Evolutionary conservation across 53 echinoderm and acorn worm species (phyloP).

Genomic region (Henricia sp.): DNA sequence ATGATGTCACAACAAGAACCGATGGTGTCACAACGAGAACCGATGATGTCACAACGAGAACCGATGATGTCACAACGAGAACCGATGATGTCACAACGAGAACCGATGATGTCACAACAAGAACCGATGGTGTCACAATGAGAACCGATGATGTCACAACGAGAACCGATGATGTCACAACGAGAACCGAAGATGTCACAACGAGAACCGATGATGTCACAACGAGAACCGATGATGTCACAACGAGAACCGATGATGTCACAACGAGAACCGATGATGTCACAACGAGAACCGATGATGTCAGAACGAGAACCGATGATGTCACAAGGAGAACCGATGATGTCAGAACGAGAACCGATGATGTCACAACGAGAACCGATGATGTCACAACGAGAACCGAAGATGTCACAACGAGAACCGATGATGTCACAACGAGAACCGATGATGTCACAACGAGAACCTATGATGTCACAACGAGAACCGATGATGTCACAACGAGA

Average conservation of each 20-base stretch:
- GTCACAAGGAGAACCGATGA: neutral
- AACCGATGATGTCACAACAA: neutral
- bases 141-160: constrained; percentile 9
- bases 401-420: constrained; percentile 3
- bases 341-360: neutral
- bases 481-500: neutral
- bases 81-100: constrained; percentile 4
- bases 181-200: constrained; percentile 8
- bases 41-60: neutral
- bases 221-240: neutral
- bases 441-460: constrained; percentile 3
- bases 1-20: constrained; percentile 18
- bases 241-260: constrained; percentile 11
- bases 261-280: neutral
- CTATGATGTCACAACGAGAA: neutral
- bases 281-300: neutral
- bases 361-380: neutral
- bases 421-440: constrained; percentile 4
- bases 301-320: constrained; percentile 8
- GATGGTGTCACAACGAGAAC: constrained; percentile 24
- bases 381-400: constrained; percentile 5
- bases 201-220: neutral
- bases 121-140: neutral
- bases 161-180: constrained; percentile 21
- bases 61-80: neutral